Percentiles rank a stretch among this genome's conserved stretches.
Evolutionary conservation across 2,113 vertebrate genomes (phyloP).

Genomic region (Pituophis catenifer): DNA sequence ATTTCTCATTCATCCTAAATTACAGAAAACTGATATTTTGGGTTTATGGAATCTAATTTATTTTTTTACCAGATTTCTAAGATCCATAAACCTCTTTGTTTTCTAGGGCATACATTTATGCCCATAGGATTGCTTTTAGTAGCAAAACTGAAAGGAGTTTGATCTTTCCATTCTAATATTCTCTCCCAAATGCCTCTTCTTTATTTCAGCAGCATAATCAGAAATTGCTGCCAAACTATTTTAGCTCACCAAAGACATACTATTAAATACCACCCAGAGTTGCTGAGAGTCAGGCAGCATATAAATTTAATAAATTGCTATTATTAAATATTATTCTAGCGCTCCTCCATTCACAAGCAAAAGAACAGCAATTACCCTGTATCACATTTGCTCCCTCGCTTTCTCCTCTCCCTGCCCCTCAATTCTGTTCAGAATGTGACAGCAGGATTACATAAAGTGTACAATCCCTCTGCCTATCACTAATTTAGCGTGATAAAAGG

Average conservation of each 20-base stretch:
- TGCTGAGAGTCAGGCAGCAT: not conserved
- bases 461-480: not conserved
- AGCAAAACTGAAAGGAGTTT: not conserved
- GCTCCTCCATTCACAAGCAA: not conserved
- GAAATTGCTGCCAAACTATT: not conserved
- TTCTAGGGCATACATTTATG: not conserved
- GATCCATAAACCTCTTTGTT: not conserved
- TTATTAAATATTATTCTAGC: not conserved
- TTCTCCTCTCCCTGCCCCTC: not conserved
- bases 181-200: not conserved
- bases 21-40: not conserved
- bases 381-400: not conserved
- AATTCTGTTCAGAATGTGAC: not conserved
- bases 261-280: not conserved
- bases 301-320: not conserved
- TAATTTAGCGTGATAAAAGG: not conserved
- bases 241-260: not conserved
- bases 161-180: not conserved
- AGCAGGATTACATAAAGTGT: not conserved
- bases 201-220: not conserved
- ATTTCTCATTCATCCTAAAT: not conserved
- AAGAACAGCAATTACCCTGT: not conserved
- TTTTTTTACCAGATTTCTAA: not conserved
- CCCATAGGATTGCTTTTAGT: not conserved
- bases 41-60: not conserved